Percentiles rank a stretch among this genome's conserved stretches.
Conservation (phyloP, 2,797 vertebrate species). For the Setipinna tenuifilis region DNA sequence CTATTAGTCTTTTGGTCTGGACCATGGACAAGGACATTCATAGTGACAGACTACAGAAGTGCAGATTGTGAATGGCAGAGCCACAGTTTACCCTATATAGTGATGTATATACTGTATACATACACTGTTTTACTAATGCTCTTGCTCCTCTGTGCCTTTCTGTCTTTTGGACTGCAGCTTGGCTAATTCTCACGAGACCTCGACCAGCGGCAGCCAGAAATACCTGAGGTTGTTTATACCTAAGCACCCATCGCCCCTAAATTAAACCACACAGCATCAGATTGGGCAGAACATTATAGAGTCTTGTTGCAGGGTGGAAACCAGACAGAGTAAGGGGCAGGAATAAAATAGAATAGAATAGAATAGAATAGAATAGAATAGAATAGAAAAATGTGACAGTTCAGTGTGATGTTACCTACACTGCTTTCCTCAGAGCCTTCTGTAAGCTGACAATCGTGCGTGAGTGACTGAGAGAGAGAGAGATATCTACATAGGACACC, state of each 20-base stretch:
- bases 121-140: too few species aligned
- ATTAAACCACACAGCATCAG: not conserved
- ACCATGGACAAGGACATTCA: not conserved
- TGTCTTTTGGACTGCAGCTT: not conserved
- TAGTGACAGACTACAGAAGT: not conserved
- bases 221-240: not conserved
- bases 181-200: not conserved
- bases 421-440: not conserved
- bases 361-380: not conserved
- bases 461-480: not conserved
- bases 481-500: not conserved
- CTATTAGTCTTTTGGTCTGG: not conserved
- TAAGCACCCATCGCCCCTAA: not conserved
- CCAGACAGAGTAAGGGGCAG: not conserved
- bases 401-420: not conserved
- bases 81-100: not conserved
- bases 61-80: not conserved
- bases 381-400: not conserved
- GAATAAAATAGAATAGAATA: too few species aligned
- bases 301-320: not conserved
- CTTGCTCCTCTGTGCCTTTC: not conserved
- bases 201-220: not conserved
- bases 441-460: not conserved
- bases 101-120: not conserved
- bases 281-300: not conserved